Percentiles rank a stretch among this genome's conserved stretches.
Conservation (phyloP, 2,113 vertebrate species). For the Megaptera novaeangliae region DNA sequence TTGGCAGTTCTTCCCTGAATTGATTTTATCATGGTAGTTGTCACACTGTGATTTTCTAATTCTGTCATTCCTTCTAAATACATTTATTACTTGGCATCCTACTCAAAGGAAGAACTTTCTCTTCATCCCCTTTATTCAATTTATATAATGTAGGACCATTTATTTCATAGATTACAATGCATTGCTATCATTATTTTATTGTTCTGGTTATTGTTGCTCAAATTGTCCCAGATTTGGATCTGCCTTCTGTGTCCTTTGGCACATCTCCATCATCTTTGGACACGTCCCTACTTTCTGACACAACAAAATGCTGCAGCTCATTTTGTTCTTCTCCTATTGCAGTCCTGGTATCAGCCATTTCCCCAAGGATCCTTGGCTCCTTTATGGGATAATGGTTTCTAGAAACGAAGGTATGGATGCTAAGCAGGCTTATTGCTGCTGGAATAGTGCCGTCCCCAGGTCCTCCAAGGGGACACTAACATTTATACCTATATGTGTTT, state of each 20-base stretch:
- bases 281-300: neutral
- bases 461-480: neutral
- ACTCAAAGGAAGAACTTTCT: neutral
- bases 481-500: neutral
- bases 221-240: neutral
- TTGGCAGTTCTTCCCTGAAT: neutral
- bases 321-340: neutral
- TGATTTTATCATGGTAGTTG: neutral
- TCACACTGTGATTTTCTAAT: neutral
- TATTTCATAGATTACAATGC: neutral
- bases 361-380: neutral
- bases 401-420: neutral
- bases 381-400: neutral
- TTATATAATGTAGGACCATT: neutral
- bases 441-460: too few relatives aligned
- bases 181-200: neutral
- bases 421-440: too few relatives aligned
- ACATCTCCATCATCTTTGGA: neutral
- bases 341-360: neutral
- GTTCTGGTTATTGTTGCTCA: neutral
- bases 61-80: neutral
- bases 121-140: neutral
- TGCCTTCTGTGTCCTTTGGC: neutral
- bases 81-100: neutral
- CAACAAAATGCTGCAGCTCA: neutral